These are phyloP conservation scores for Lepus timidus DNA, from an alignment of 2,113 vertebrate species.

Conservation along the genomic window DNA sequence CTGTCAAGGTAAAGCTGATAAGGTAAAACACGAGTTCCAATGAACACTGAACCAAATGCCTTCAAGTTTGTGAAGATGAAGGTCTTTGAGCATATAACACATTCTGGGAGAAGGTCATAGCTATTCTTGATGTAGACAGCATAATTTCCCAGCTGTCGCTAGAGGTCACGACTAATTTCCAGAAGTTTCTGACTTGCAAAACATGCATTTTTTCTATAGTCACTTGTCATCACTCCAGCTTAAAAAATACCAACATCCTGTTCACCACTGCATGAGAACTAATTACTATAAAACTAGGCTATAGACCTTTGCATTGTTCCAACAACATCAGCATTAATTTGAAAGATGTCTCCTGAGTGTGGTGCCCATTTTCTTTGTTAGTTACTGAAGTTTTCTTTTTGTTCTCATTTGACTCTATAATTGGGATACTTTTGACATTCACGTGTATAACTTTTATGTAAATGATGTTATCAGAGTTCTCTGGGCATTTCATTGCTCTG, in stretches of 20 bases:
- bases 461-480: background rate
- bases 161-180: slow-evolving; percentile 46
- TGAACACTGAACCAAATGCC: background rate
- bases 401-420: slow-evolving; percentile 1
- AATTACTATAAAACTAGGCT: slow-evolving; percentile 4
- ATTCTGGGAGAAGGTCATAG: background rate
- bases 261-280: background rate
- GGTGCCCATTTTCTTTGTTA: background rate
- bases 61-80: slow-evolving; percentile 19
- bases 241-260: slow-evolving; percentile 32
- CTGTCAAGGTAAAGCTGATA: slow-evolving; percentile 13
- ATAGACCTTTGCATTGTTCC: background rate
- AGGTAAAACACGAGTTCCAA: slow-evolving; percentile 3
- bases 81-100: background rate
- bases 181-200: slow-evolving; percentile 50
- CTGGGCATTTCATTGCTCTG: background rate
- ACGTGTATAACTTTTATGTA: background rate
- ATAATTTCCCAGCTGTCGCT: background rate
- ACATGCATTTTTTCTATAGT: background rate
- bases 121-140: slow-evolving; percentile 1
- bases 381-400: background rate
- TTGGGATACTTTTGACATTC: background rate
- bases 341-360: background rate
- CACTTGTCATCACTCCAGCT: background rate
- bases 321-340: background rate